Conservation (phyloP, 2,797 vertebrate genomes). For the Cyprinodon diabolis region DNA sequence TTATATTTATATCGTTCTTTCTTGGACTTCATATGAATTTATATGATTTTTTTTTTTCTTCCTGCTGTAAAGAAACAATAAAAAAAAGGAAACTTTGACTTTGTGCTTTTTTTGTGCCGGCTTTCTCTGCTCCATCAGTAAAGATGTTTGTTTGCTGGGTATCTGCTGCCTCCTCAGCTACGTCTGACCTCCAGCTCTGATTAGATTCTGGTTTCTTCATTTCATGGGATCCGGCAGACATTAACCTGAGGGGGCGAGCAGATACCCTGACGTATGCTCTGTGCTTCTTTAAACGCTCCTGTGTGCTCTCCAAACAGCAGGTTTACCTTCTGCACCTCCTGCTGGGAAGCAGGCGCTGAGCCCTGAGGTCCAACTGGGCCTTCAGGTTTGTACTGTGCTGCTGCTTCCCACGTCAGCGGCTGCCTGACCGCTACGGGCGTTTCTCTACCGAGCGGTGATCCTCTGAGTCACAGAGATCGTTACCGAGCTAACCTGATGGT, state of each 20-base stretch:
- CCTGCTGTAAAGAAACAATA: constrained; percentile 79
- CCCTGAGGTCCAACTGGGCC: constrained; percentile 1
- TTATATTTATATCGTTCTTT: constrained; percentile 82
- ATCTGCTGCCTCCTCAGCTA: constrained; percentile 1
- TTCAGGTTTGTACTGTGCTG: constrained; percentile 16
- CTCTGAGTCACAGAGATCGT: neutral
- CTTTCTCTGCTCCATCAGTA: constrained; percentile 46
- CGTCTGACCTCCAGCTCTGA: neutral
- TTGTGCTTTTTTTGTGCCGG: constrained; percentile 49
- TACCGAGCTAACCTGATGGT: neutral
- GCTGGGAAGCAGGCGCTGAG: constrained; percentile 32
- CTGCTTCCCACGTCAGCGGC: neutral
- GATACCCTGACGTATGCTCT: constrained; percentile 47
- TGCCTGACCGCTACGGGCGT: neutral
- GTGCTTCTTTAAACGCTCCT: constrained; percentile 35
- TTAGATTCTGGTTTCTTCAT: neutral
- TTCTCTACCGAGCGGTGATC: too few species aligned
- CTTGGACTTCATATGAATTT: constrained; percentile 80
- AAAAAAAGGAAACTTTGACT: constrained; percentile 53
- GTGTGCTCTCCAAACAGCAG: constrained; percentile 49
- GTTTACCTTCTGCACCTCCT: constrained; percentile 10
- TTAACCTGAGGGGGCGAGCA: constrained; percentile 18
- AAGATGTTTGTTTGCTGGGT: constrained; percentile 5
- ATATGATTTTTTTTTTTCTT: constrained; percentile 57
- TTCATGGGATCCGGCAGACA: neutral